phyloP scores from a whole-genome alignment of 2,888 invertebrate species.

The Diadegma fenestrale region DNA sequence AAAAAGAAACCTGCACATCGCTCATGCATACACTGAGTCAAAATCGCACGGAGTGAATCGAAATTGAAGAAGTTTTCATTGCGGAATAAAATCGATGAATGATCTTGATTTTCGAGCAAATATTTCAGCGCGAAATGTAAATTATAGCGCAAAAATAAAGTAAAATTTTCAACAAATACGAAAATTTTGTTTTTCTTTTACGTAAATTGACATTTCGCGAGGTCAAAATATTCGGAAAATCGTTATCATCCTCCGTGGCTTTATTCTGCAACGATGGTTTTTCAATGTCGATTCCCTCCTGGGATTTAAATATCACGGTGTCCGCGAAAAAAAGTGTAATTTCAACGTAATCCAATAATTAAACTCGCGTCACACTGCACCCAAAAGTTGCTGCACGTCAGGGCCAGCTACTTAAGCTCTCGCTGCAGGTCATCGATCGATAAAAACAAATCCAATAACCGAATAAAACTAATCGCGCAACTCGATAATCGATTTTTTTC shows the following conservation, averaged over 20 bases:
- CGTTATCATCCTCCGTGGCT: too few relatives aligned
- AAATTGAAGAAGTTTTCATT: background rate
- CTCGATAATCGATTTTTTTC: conserved; percentile 68
- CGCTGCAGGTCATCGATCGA: conserved; percentile 68
- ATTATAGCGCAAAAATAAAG: too few relatives aligned
- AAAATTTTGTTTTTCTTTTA: too few relatives aligned
- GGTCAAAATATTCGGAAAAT: too few relatives aligned
- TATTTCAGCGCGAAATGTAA: too few relatives aligned
- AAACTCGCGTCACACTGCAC: conserved; percentile 35
- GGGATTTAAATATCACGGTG: conserved; percentile 17
- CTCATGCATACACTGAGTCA: conserved; percentile 43
- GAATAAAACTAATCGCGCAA: conserved; percentile 56
- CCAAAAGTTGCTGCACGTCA: conserved; percentile 73
- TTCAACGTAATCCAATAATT: conserved; percentile 20
- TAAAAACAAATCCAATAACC: conserved; percentile 20
- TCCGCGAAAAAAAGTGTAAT: conserved; percentile 5
- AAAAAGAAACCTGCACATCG: conserved; percentile 41
- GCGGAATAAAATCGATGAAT: too few relatives aligned
- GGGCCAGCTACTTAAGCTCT: conserved; percentile 80
- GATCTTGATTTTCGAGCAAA: too few relatives aligned
- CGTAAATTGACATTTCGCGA: too few relatives aligned
- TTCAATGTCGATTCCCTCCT: too few relatives aligned
- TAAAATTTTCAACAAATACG: too few relatives aligned
- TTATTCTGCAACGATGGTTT: too few relatives aligned
- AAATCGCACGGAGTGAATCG: conserved; percentile 39